These are phyloP conservation scores for Cairina moschata DNA, from an alignment of 2,113 vertebrate species.

Conservation along the genomic window DNA sequence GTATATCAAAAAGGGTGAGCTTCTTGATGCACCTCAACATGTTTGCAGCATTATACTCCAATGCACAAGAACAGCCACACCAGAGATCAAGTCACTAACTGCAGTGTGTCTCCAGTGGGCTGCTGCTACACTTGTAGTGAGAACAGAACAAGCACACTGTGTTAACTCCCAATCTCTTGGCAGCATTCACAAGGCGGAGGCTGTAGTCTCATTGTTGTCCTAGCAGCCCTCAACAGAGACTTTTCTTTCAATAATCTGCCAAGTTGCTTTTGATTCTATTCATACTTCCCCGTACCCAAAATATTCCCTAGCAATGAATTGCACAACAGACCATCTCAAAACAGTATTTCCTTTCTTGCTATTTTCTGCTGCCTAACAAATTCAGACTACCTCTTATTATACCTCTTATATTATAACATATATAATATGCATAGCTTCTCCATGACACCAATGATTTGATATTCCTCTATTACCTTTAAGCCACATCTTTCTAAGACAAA, in stretches of 20 bases:
- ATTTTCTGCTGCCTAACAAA: neutral
- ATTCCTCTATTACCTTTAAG: neutral
- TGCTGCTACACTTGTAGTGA: neutral
- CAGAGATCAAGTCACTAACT: neutral
- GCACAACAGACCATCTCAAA: neutral
- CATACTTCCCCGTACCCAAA: neutral
- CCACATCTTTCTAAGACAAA: neutral
- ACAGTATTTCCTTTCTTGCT: neutral
- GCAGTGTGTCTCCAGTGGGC: rapidly evolving
- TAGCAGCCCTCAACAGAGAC: neutral
- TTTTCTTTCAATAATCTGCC: neutral
- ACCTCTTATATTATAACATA: neutral
- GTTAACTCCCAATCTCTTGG: too few species aligned
- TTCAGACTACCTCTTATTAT: neutral
- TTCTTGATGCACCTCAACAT: rapidly evolving
- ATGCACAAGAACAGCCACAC: rapidly evolving
- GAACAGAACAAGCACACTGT: neutral
- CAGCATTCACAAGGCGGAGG: neutral
- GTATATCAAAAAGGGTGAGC: neutral
- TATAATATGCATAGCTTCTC: neutral
- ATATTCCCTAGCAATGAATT: neutral
- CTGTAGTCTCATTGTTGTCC: rapidly evolving
- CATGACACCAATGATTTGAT: neutral
- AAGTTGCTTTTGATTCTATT: neutral
- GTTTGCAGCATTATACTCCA: neutral